phyloP scores from a whole-genome alignment of 2,113 vertebrate genomes.

The Apus apus region DNA sequence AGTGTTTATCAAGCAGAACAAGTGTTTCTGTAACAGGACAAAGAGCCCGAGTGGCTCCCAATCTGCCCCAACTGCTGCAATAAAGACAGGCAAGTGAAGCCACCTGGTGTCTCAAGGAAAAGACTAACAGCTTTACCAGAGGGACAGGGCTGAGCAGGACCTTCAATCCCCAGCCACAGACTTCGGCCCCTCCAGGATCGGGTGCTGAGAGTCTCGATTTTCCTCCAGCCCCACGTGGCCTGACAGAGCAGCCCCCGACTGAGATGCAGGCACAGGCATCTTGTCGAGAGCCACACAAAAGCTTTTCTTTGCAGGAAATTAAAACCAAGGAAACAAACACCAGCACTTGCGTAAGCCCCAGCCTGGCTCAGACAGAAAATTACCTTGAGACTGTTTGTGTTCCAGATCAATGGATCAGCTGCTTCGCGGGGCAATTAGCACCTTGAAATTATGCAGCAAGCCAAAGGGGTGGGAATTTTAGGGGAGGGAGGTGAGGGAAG shows the following conservation, averaged over 20 bases:
- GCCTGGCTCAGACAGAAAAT: slow-evolving; percentile 43
- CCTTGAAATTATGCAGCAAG: slow-evolving; percentile 21
- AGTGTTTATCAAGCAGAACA: neutral
- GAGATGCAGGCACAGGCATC: neutral
- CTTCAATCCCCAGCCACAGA: neutral
- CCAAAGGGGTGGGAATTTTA: neutral
- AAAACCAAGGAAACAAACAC: slow-evolving; percentile 51
- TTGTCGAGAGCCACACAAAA: slow-evolving; percentile 25
- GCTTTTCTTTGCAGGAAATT: slow-evolving; percentile 58
- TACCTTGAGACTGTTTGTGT: slow-evolving; percentile 44
- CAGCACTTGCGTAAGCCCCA: slow-evolving; percentile 13
- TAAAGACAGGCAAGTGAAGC: neutral
- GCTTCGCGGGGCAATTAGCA: neutral
- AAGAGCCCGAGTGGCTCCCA: neutral
- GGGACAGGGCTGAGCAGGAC: neutral
- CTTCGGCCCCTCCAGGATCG: neutral
- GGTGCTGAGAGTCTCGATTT: neutral
- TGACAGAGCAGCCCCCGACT: neutral
- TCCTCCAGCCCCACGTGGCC: neutral
- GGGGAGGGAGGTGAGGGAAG: neutral
- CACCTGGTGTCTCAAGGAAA: neutral
- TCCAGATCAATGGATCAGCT: slow-evolving; percentile 51
- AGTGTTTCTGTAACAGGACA: neutral
- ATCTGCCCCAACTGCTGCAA: neutral
- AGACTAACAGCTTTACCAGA: neutral